These are phyloP conservation scores for Salvator merianae DNA, from an alignment of 2,113 vertebrate genomes.

Conservation along the genomic window DNA sequence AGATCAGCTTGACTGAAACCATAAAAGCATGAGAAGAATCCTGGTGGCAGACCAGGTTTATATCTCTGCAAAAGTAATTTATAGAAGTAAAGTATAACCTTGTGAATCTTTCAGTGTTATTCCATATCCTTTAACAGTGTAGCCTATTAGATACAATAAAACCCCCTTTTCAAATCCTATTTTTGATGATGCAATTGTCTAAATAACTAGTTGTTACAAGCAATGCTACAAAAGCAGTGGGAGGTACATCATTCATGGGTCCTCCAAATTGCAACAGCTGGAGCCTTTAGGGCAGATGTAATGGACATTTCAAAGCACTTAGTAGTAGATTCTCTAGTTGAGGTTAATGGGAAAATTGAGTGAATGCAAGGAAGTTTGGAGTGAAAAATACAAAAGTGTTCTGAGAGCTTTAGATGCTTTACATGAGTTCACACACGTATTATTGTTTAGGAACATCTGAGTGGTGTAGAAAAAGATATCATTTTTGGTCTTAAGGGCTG, in stretches of 20 bases:
- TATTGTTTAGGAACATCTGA: background rate
- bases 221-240: background rate
- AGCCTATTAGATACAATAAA: background rate
- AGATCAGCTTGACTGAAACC: too few relatives aligned
- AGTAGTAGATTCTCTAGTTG: background rate
- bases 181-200: background rate
- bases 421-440: background rate
- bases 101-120: background rate
- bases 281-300: background rate
- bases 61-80: background rate
- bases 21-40: background rate
- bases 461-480: background rate
- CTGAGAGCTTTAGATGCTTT: background rate
- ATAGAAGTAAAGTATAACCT: background rate
- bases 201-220: background rate
- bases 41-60: background rate
- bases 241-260: background rate
- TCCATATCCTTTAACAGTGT: background rate
- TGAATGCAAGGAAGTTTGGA: background rate
- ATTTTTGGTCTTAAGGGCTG: too few relatives aligned
- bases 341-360: background rate
- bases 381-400: background rate
- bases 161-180: background rate
- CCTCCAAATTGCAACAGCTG: background rate
- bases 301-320: background rate